A percentile compares a stretch with the other conserved stretches of the same genome.
These are phyloP conservation scores for Dascyllus trimaculatus DNA, from an alignment of 2,113 vertebrate genomes.

Conservation along the genomic window DNA sequence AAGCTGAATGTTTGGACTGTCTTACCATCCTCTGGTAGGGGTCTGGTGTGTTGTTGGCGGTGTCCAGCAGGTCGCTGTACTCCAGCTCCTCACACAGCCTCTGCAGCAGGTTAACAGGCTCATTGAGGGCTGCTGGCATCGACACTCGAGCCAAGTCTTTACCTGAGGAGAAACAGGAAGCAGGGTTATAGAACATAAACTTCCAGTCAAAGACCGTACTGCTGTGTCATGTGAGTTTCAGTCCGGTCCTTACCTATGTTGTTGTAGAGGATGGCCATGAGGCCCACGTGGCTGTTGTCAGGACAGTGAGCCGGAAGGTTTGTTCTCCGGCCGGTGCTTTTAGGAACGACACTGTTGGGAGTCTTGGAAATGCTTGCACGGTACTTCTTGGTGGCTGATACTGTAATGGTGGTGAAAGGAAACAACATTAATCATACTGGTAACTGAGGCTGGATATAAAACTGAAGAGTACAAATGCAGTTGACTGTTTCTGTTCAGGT, in stretches of 20 bases:
- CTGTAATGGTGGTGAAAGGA: conserved; percentile 34
- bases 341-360: conserved; percentile 44
- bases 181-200: not conserved
- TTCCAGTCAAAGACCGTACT: not conserved
- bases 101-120: conserved; percentile 92
- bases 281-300: conserved; percentile 89
- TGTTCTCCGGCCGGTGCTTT: conserved; percentile 79
- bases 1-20: accelerated
- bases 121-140: conserved; percentile 92
- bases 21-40: conserved; percentile 93
- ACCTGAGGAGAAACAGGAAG: conserved; percentile 60
- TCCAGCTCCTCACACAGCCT: conserved; percentile 93
- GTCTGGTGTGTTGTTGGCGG: conserved; percentile 85
- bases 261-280: conserved; percentile 92
- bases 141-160: conserved; percentile 95
- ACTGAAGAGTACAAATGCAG: too few species aligned
- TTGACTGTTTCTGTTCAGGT: too few species aligned
- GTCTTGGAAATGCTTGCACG: conserved; percentile 73
- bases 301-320: conserved; percentile 85
- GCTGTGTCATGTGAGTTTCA: not conserved
- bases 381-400: conserved; percentile 74
- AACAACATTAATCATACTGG: not conserved
- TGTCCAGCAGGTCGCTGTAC: conserved; percentile 90
- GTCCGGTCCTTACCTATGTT: conserved; percentile 85
- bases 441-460: not conserved